A percentile compares a stretch with the other conserved stretches of the same genome.
Evolutionary conservation across 2,113 vertebrate genomes (phyloP).

Genomic region (Leucoraja erinaceus): DNA sequence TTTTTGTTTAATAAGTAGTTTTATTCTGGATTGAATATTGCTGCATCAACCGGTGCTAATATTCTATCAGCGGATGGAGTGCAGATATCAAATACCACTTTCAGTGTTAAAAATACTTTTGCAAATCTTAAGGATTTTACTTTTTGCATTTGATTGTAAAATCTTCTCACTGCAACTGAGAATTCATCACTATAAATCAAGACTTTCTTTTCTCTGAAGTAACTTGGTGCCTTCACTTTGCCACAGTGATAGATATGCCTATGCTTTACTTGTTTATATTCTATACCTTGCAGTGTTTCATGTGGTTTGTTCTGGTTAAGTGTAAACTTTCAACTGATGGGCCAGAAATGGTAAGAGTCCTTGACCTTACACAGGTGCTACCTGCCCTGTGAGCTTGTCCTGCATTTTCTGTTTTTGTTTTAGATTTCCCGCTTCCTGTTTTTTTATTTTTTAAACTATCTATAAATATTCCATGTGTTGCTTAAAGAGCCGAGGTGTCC

Average conservation of each 20-base stretch:
- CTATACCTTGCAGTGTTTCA: not conserved
- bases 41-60: not conserved
- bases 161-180: not conserved
- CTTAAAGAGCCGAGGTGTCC: not conserved
- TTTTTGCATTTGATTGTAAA: not conserved
- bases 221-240: not conserved
- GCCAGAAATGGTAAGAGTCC: not conserved
- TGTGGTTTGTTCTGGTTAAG: not conserved
- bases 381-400: no score
- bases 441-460: no score
- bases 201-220: not conserved
- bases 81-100: not conserved
- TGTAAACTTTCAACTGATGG: not conserved
- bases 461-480: not conserved
- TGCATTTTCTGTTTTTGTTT: no score
- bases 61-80: no score
- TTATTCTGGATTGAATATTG: not conserved
- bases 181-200: not conserved
- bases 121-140: not conserved
- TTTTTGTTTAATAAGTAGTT: not conserved
- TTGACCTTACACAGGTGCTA: no score
- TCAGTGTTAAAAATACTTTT: not conserved
- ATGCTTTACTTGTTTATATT: not conserved
- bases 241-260: not conserved
- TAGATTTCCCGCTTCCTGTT: no score